A percentile compares a stretch with the other conserved stretches of the same genome.
These are phyloP conservation scores for Mugil cephalus DNA, from an alignment of 2,113 vertebrate genomes.

Conservation along the genomic window DNA sequence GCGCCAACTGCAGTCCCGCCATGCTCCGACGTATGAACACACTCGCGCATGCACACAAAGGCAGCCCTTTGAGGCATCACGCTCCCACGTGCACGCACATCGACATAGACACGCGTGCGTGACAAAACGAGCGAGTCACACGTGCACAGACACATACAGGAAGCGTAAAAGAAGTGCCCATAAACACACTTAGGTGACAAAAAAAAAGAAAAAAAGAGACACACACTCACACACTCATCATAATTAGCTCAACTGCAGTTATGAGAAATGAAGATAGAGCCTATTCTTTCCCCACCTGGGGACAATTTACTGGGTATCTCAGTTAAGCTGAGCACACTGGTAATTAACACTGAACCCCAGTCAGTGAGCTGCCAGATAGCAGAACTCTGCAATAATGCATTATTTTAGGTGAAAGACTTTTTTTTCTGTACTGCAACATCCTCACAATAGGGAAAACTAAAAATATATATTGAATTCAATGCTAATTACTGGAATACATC, in stretches of 20 bases:
- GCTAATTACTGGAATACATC: too few relatives aligned
- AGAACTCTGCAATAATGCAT: conserved; percentile 26
- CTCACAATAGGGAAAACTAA: conserved; percentile 9
- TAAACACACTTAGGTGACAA: conserved; percentile 29
- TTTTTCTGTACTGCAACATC: conserved; percentile 25
- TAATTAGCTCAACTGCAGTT: conserved; percentile 80
- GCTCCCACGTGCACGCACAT: conserved; percentile 1
- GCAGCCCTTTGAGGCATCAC: conserved; percentile 38
- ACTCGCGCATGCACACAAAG: conserved; percentile 30
- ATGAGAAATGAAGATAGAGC: conserved; percentile 76
- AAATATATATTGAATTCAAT: neutral
- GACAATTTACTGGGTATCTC: conserved; percentile 77
- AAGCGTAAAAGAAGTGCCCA: conserved; percentile 20
- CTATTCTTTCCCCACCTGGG: conserved; percentile 82
- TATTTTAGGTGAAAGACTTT: conserved; percentile 56
- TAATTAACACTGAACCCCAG: conserved; percentile 78
- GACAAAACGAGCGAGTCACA: neutral
- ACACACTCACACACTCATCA: conserved; percentile 52
- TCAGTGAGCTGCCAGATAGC: conserved; percentile 53
- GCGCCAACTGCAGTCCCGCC: conserved; percentile 50
- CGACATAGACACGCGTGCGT: conserved; percentile 16
- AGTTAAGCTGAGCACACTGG: conserved; percentile 68
- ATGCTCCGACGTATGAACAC: conserved; percentile 51
- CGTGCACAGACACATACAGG: conserved; percentile 25
- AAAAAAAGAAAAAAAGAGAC: conserved; percentile 13